Base-by-base conservation (phyloP, 92 coral and sea anemone species). In the Epizoanthus rinbou region DNA sequence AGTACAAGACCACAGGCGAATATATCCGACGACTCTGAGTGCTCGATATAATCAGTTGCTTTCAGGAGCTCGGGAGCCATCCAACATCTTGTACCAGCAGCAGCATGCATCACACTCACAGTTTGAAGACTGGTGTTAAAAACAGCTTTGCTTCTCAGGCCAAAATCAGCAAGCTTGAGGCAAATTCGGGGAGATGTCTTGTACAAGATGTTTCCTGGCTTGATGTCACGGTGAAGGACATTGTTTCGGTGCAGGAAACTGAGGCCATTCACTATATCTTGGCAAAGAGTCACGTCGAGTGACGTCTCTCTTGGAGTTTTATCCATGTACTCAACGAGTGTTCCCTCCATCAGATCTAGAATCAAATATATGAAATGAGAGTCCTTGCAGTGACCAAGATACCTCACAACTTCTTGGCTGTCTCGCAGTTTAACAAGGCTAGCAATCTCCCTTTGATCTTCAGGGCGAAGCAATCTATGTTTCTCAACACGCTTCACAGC, bases 101-200 rank as follows among this genome's bases (percentile, higher is more conserved):
- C n/a, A 31, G 78, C 16, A 59, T 73, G 78, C 78, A 73, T 73
- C 39, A 66, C 85, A 21, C 43, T 66, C 5, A 62, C 59, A 10
- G 74, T 59, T 66, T 71, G 59, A n/a, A 17, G 16, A 0, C 59
- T n/a, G 22, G 53, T 79, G 75, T 39, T 39, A 22, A 69, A 33
- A 14, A 52, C n/a, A 1, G 84, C 45, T 19, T 45, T 53, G 15
- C 41, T 80, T 17, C 60, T 53, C 75, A 80, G 45, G 15, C 85
- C 85, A 53, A 80, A 80, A n/a, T 80, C 85, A 37, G 85, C 85
- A 66, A 80, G 58, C 75, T 80, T 80, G 56, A 80, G 74, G 39
- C 84, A 47, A 1, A 80, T 28, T 17, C 35, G 23, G 11, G 85
- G 76, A 11, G 18, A 47, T 9, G 3, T 63, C 59, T 64, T 58